phyloP scores from a whole-genome alignment of 2,888 invertebrate species.

The Torymus aiolomorphi region DNA sequence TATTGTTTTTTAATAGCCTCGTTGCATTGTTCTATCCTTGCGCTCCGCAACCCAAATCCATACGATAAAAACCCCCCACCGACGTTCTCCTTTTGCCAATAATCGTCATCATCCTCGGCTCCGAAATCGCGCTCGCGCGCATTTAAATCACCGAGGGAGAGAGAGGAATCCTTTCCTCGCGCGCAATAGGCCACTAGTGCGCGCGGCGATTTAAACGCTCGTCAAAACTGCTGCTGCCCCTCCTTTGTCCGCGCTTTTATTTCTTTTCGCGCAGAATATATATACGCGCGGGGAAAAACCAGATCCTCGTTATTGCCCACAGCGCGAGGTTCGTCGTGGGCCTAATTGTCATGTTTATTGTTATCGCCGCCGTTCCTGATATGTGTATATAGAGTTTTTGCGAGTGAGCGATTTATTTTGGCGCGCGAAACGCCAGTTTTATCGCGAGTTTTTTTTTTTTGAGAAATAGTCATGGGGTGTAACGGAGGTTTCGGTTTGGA shows the following conservation, averaged over 20 bases:
- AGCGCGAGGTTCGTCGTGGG: neutral
- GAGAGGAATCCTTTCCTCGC: too few relatives aligned
- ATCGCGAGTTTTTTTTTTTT: too few relatives aligned
- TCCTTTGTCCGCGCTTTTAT: constrained; percentile 30
- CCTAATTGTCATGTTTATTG: constrained; percentile 55
- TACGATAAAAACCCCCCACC: too few relatives aligned
- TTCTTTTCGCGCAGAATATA: neutral
- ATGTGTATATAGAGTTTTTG: neutral
- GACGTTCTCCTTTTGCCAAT: too few relatives aligned
- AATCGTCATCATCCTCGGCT: too few relatives aligned
- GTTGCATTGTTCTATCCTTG: too few relatives aligned
- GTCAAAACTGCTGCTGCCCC: neutral
- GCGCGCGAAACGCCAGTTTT: too few relatives aligned
- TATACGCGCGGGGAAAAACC: constrained; percentile 19
- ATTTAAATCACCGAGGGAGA: constrained; percentile 57
- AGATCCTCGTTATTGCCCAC: constrained; percentile 36
- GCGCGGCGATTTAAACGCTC: constrained; percentile 59
- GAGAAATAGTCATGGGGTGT: too few relatives aligned
- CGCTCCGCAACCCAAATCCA: too few relatives aligned
- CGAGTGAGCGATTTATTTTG: constrained; percentile 21
- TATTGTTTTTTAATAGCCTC: too few relatives aligned
- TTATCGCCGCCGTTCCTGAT: constrained; percentile 1
- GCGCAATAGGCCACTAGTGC: neutral
- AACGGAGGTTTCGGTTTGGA: too few relatives aligned
- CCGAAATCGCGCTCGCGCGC: constrained; percentile 48